These are phyloP conservation scores for Vollenhovia emeryi DNA, from an alignment of 1,140 invertebrate species.

Conservation along the genomic window DNA sequence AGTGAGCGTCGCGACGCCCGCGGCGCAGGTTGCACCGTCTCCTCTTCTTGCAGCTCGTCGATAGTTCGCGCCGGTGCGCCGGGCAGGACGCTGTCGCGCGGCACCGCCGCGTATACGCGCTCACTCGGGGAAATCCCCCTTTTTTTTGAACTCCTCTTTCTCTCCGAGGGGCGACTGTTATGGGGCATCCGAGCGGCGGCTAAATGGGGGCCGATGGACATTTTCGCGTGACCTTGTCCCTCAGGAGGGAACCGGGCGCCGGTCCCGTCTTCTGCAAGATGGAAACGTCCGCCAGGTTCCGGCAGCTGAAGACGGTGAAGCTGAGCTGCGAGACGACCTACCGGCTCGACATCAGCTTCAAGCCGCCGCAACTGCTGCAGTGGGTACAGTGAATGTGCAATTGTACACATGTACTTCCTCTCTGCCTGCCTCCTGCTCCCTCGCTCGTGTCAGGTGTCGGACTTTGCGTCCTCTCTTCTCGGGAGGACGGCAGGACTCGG, in stretches of 20 bases:
- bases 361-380: slow-evolving; percentile 85
- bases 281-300: slow-evolving; percentile 84
- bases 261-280: slow-evolving; percentile 85
- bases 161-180: slow-evolving; percentile 47
- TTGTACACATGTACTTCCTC: neutral
- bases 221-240: slow-evolving; percentile 85
- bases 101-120: neutral
- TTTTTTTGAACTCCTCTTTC: neutral
- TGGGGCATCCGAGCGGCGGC: slow-evolving; percentile 64
- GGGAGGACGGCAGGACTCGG: neutral
- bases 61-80: neutral
- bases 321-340: slow-evolving; percentile 84
- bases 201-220: slow-evolving; percentile 82
- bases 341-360: slow-evolving; percentile 86
- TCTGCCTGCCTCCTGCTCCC: neutral
- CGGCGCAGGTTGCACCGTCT: slow-evolving; percentile 63
- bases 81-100: neutral
- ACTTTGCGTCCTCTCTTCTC: neutral
- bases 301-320: slow-evolving; percentile 85
- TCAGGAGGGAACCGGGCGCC: slow-evolving; percentile 83
- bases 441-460: neutral
- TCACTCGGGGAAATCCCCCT: neutral
- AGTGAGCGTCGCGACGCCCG: slow-evolving; percentile 78
- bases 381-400: slow-evolving; percentile 79
- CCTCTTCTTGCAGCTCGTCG: neutral